Percentiles rank a stretch among this genome's conserved stretches.
phyloP scores from a whole-genome alignment of 2,113 vertebrate genomes.

The Alethe castanea region DNA sequence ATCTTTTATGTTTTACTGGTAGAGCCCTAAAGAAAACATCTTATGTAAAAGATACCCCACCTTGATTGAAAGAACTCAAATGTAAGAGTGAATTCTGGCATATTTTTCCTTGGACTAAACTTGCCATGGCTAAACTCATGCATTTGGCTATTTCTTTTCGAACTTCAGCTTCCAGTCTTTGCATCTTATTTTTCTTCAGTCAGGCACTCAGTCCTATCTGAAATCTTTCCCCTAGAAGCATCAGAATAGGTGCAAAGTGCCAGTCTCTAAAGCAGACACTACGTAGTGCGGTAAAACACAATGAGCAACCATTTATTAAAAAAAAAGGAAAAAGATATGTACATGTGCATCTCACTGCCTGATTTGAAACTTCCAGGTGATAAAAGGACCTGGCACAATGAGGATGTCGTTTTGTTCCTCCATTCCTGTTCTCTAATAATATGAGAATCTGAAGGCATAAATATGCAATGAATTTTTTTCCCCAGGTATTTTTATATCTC shows the following conservation, averaged over 20 bases:
- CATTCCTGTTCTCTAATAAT: conserved; percentile 21
- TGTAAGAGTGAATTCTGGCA: not conserved
- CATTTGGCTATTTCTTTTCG: not conserved
- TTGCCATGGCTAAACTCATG: not conserved
- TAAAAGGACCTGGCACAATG: conserved; percentile 21
- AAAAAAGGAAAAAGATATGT: not conserved
- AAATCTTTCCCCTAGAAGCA: not conserved
- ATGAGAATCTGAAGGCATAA: conserved; percentile 26
- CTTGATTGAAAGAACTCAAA: not conserved
- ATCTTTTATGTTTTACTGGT: not conserved
- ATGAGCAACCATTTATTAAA: not conserved
- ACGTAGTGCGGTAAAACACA: not conserved
- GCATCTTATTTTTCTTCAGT: not conserved
- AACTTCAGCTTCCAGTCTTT: not conserved
- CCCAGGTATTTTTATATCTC: conserved; percentile 12
- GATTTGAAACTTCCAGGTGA: not conserved
- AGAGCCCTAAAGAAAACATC: not conserved
- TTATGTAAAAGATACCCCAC: not conserved
- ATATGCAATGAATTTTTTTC: not conserved
- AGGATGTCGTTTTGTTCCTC: not conserved
- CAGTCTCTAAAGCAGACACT: conserved; percentile 13
- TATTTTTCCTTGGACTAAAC: not conserved
- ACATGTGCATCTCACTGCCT: not conserved
- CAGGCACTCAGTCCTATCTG: not conserved
- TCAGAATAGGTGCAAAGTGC: not conserved